Evolutionary conservation across 2,113 vertebrate genomes (phyloP).

Genomic region (Colius striatus): DNA sequence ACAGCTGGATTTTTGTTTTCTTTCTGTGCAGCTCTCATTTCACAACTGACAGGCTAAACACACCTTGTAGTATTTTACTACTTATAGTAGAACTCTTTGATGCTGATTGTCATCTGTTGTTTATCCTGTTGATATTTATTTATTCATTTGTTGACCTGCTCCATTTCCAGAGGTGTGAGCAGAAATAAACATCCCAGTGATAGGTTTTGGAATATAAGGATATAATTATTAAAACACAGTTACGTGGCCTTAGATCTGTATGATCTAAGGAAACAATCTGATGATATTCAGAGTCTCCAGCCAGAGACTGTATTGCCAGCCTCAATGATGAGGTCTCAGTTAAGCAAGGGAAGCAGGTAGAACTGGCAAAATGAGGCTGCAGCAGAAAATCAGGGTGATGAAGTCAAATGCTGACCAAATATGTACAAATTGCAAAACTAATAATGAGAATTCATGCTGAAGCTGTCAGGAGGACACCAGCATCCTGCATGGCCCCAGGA

Average conservation of each 20-base stretch:
- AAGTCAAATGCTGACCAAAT: conserved; percentile 55
- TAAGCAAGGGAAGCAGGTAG: neutral
- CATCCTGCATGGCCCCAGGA: neutral
- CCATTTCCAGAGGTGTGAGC: neutral
- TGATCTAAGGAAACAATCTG: conserved; percentile 20
- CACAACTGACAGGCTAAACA: neutral
- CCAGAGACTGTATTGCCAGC: conserved; percentile 2
- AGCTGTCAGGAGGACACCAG: conserved; percentile 18
- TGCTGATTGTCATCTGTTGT: neutral
- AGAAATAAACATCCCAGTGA: neutral
- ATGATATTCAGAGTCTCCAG: neutral
- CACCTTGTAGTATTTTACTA: neutral
- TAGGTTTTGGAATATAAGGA: neutral
- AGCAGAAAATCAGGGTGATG: neutral
- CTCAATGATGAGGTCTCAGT: conserved; percentile 7
- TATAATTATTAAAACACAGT: neutral
- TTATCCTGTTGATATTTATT: neutral
- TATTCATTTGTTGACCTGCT: neutral
- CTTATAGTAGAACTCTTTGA: neutral
- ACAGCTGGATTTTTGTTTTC: neutral
- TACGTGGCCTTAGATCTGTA: fast-evolving
- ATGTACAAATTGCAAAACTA: conserved; percentile 51
- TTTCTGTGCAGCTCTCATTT: neutral
- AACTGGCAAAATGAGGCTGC: neutral
- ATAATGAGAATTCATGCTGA: conserved; percentile 53